These are phyloP conservation scores for Hoplostethus mediterraneus DNA, from an alignment of 2,797 vertebrate species.

Conservation along the genomic window DNA sequence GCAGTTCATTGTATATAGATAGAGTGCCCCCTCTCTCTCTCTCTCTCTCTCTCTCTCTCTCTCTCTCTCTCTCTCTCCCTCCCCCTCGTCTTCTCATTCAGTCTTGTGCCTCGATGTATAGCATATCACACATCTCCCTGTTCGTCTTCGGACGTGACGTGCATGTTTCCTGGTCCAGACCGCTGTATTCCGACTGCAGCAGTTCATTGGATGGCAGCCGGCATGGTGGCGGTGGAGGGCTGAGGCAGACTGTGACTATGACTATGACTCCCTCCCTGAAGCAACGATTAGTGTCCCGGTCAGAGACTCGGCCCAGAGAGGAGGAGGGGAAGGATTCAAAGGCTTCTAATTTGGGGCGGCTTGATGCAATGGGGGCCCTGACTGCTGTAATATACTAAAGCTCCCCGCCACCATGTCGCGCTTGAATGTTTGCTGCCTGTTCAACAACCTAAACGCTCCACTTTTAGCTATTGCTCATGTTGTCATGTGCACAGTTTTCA, in stretches of 20 bases:
- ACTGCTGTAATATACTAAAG: slow-evolving; percentile 44
- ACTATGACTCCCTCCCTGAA: neutral
- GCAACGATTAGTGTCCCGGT: slow-evolving; percentile 57
- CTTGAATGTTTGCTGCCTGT: slow-evolving; percentile 14
- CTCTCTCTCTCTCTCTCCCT: slow-evolving; percentile 16
- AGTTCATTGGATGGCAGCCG: slow-evolving; percentile 25
- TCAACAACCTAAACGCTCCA: neutral
- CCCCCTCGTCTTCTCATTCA: slow-evolving; percentile 45
- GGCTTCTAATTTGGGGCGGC: slow-evolving; percentile 53
- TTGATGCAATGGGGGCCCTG: slow-evolving; percentile 40
- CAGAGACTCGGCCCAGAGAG: slow-evolving; percentile 32
- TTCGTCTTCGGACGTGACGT: slow-evolving; percentile 52
- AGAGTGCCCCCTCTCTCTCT: slow-evolving; percentile 1
- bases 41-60: slow-evolving; percentile 13
- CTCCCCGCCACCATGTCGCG: slow-evolving; percentile 15
- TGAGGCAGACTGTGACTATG: slow-evolving; percentile 28
- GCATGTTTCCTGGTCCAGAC: slow-evolving; percentile 29
- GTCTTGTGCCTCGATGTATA: slow-evolving; percentile 74
- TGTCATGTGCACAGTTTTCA: slow-evolving; percentile 8
- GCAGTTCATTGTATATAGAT: slow-evolving; percentile 59
- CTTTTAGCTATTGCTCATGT: neutral
- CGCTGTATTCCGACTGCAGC: slow-evolving; percentile 49
- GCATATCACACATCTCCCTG: slow-evolving; percentile 41
- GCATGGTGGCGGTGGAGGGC: slow-evolving; percentile 16
- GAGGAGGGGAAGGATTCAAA: slow-evolving; percentile 47